These are phyloP conservation scores for Calliphora vomitoria DNA, from an alignment of 2,888 invertebrate genomes.

Conservation along the genomic window DNA sequence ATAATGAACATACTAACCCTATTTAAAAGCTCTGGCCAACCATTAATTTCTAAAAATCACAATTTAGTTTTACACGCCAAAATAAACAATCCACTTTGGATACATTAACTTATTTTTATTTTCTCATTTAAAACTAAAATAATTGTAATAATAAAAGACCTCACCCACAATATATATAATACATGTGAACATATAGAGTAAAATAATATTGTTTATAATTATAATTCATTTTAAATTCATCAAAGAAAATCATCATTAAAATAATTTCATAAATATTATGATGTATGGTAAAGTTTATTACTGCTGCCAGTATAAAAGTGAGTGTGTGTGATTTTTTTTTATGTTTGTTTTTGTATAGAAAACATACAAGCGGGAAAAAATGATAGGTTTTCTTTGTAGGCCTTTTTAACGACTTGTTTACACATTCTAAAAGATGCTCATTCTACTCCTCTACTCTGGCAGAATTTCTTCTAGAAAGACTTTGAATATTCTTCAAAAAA, in stretches of 20 bases:
- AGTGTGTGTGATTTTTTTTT: background rate
- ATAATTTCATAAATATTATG: constrained; percentile 46
- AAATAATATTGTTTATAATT: constrained; percentile 37
- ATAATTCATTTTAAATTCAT: constrained; percentile 40
- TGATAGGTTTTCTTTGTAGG: too few relatives aligned
- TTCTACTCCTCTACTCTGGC: too few relatives aligned
- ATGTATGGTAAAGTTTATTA: constrained; percentile 43
- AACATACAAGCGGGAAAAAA: too few relatives aligned
- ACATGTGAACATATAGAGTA: background rate
- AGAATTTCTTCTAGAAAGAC: too few relatives aligned
- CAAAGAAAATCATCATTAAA: constrained; percentile 44
- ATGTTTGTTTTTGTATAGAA: too few relatives aligned
- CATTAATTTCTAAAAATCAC: constrained; percentile 42
- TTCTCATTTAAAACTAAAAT: constrained; percentile 9
- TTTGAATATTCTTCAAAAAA: too few relatives aligned
- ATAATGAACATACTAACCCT: background rate
- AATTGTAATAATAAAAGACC: constrained; percentile 8
- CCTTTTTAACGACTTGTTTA: too few relatives aligned
- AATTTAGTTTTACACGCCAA: constrained; percentile 6
- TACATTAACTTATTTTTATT: background rate
- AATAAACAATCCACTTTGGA: constrained; percentile 21
- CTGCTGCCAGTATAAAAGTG: constrained; percentile 1
- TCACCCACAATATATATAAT: background rate
- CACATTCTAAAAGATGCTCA: too few relatives aligned
- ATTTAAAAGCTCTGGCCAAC: background rate